Evolutionary conservation across 2,797 vertebrate species (phyloP).

Genomic region (Crenuchus spilurus): DNA sequence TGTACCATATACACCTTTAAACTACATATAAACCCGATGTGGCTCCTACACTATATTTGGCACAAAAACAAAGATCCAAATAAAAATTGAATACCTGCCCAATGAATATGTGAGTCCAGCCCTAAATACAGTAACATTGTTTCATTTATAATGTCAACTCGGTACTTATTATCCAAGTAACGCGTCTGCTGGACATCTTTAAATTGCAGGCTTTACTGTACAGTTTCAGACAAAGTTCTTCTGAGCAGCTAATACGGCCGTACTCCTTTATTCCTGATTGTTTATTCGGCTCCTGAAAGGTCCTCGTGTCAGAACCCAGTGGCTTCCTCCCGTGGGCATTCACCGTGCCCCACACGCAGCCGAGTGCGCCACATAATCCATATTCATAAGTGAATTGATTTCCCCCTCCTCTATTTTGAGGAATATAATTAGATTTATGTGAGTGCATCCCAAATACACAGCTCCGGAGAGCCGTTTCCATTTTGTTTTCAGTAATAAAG

Average conservation of each 20-base stretch:
- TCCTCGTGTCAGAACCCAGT: constrained; percentile 22
- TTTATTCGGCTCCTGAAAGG: not conserved
- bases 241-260: constrained; percentile 1
- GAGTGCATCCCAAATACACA: constrained; percentile 71
- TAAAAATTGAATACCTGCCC: no score
- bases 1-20: no score
- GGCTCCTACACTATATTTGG: no score
- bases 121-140: no score
- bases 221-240: not conserved
- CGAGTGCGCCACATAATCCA: constrained; percentile 65
- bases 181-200: not conserved
- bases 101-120: no score
- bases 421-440: constrained; percentile 77
- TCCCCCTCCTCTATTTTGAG: constrained; percentile 75
- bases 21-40: no score
- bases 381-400: constrained; percentile 79
- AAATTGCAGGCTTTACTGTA: not conserved
- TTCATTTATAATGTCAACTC: not conserved
- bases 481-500: constrained; percentile 75
- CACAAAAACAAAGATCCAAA: no score
- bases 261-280: constrained; percentile 11
- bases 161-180: not conserved
- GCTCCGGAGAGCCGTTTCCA: constrained; percentile 73
- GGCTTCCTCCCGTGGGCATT: constrained; percentile 13
- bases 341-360: constrained; percentile 20